phyloP scores from a whole-genome alignment of 2,113 vertebrate genomes.

The Ictidomys tridecemlineatus region DNA sequence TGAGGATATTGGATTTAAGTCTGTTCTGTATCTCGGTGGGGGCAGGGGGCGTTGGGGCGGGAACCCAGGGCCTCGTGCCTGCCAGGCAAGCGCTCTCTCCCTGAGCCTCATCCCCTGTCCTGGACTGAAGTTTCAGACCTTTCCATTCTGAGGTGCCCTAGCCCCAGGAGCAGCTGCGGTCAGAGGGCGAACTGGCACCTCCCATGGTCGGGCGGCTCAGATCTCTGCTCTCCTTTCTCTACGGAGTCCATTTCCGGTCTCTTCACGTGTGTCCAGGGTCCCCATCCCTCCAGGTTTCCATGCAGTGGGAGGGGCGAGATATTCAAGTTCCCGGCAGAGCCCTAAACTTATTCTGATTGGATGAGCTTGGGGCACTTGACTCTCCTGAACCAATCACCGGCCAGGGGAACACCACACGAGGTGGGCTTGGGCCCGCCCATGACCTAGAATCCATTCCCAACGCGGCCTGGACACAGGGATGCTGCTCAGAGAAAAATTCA shows the following conservation, averaged over 20 bases:
- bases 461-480: background rate
- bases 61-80: too few species aligned
- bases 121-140: background rate
- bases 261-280: background rate
- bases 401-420: background rate
- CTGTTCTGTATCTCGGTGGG: too few species aligned
- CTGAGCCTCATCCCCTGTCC: too few species aligned
- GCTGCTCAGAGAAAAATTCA: background rate
- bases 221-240: background rate
- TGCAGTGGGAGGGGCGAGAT: too few species aligned
- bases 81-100: too few species aligned
- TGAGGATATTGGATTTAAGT: background rate
- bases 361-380: background rate
- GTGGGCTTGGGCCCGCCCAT: background rate
- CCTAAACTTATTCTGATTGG: background rate
- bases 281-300: background rate
- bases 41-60: too few species aligned
- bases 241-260: background rate
- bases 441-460: rapidly evolving
- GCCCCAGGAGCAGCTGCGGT: background rate
- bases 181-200: background rate
- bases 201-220: background rate
- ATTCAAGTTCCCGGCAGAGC: background rate
- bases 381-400: background rate
- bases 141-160: background rate